Evolutionary conservation across 2,113 vertebrate species (phyloP).

Genomic region (Felis catus): DNA sequence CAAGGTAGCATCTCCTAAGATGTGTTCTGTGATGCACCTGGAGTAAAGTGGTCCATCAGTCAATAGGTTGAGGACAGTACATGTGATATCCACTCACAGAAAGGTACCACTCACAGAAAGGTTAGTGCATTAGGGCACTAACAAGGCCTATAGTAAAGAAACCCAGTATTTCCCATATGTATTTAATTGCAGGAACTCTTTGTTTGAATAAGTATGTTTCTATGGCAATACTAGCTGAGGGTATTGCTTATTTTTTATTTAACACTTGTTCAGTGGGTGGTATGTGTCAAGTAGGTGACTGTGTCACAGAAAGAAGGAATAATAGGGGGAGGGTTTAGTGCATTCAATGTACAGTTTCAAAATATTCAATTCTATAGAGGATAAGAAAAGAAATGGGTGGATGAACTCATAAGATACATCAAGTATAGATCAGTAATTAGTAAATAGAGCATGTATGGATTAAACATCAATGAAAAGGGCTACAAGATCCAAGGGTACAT

Average conservation of each 20-base stretch:
- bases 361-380: not conserved
- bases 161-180: not conserved
- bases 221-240: not conserved
- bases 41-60: not conserved
- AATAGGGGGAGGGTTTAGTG: not conserved
- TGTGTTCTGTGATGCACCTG: not conserved
- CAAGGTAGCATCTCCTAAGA: not conserved
- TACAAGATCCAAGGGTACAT: not conserved
- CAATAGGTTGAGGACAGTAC: not conserved
- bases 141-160: not conserved
- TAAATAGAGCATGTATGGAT: not conserved
- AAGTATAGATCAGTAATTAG: not conserved
- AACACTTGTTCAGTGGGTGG: not conserved
- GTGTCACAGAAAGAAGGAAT: not conserved
- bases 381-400: not conserved
- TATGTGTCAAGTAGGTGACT: not conserved
- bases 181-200: not conserved
- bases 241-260: not conserved
- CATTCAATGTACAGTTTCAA: not conserved
- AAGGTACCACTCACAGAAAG: not conserved
- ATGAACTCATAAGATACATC: not conserved
- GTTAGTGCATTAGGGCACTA: not conserved
- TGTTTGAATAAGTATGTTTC: not conserved
- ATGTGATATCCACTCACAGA: not conserved
- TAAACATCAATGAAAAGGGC: not conserved